Conservation (phyloP, 2,888 invertebrate genomes). For the Uloborus plumipes region DNA sequence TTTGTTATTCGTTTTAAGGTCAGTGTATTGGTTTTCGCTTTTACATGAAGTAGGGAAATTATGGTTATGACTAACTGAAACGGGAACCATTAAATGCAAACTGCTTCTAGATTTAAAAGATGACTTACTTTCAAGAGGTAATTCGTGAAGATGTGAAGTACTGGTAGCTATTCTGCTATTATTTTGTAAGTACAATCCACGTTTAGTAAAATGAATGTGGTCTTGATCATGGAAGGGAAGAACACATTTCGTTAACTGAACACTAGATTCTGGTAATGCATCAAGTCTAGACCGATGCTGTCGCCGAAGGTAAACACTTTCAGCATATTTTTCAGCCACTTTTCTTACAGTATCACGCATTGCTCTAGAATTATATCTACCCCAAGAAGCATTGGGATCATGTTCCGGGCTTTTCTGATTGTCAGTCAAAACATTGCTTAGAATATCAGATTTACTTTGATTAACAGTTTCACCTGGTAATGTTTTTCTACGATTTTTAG, state of each 20-base stretch:
- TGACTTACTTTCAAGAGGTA: slow-evolving; percentile 9
- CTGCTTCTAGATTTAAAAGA: neutral
- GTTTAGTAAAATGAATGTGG: neutral
- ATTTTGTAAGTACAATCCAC: neutral
- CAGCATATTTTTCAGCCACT: slow-evolving; percentile 56
- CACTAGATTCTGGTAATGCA: slow-evolving; percentile 24
- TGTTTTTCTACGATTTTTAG: slow-evolving; percentile 37
- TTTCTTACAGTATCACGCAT: slow-evolving; percentile 58
- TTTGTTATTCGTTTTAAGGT: too few species aligned
- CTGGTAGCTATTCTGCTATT: slow-evolving; percentile 9
- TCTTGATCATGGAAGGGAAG: slow-evolving; percentile 18
- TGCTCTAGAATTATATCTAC: slow-evolving; percentile 55
- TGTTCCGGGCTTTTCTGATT: slow-evolving; percentile 25
- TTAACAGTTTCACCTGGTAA: slow-evolving; percentile 37
- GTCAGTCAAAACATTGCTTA: neutral
- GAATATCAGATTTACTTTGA: neutral
- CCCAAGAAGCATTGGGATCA: slow-evolving; percentile 64
- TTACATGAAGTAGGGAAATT: too few species aligned
- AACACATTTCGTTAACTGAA: slow-evolving; percentile 19
- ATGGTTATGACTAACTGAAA: slow-evolving; percentile 17
- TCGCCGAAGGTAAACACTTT: slow-evolving; percentile 38
- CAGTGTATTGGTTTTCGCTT: too few species aligned
- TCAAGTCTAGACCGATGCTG: slow-evolving; percentile 26
- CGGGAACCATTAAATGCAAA: slow-evolving; percentile 24
- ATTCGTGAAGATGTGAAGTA: slow-evolving; percentile 41